Base-by-base conservation (phyloP, 2,888 invertebrate species). In the Allygus modestus region DNA sequence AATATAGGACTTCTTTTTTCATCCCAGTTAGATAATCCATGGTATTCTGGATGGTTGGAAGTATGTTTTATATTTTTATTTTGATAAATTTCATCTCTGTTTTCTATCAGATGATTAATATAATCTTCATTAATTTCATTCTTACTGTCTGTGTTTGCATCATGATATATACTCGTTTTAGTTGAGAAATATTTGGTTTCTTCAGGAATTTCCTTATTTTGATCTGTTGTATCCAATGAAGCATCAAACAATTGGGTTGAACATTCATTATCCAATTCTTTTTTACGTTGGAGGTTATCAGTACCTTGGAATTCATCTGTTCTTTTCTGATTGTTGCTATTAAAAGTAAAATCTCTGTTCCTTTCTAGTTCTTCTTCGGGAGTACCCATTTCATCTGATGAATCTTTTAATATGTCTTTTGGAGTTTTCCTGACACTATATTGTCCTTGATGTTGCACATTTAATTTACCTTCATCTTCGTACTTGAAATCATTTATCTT, bases 21-120 rank as follows among this genome's bases (percentile, higher is more conserved):
- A 43, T 85, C 86, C 87, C 87, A 87, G 51, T 86, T 87, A 51
- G 85, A 86, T 77, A 87, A 87, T 2, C 37, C 9, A n/a, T n/a
- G n/a, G n/a, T 37, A 9, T 37, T 37, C 37, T 37, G 37, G 37
- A 7, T 37, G 37, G 9, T 37, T 37, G 4, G 4, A 7, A 9
- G 4, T 4, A 9, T 37, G 9, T 2, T 9, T 9, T 11, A 12
- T 12, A 46, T 46, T 46, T 37, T 82, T 82, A 41, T 77, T 43
- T 37, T 81, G 43, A 33, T 33, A 4, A 71, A 2, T 31, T 5
- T 20, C 43, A 69, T 58, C 41, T 69, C 12, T 17, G 15, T 33
- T 71, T 5, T 71, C 46, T 46, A 7, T 46, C 4, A 46, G 1
- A 46, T 46, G 1, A 17, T 46, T 46, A 46, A 46, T 15, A 15